Percentiles rank a stretch among this genome's conserved stretches.
Conservation (phyloP, 2,888 invertebrate species). For the Nezara viridula region DNA sequence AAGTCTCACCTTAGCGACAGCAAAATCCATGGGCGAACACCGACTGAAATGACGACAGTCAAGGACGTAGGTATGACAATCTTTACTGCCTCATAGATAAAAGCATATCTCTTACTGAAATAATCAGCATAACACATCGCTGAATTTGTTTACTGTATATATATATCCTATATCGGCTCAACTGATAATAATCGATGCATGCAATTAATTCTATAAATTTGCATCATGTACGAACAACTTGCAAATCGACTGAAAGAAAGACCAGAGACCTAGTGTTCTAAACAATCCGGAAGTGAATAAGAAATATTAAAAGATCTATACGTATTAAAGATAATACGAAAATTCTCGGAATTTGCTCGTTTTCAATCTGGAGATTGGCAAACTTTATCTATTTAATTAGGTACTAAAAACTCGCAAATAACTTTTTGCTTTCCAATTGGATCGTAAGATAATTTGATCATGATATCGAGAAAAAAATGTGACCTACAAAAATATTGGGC, state of each 20-base stretch:
- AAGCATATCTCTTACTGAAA: neutral
- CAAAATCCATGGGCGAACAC: neutral
- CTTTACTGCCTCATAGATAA: slow-evolving; percentile 25
- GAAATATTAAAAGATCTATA: too few relatives aligned
- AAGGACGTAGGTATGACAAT: neutral
- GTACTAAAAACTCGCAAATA: too few relatives aligned
- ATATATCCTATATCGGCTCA: neutral
- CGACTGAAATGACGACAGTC: neutral
- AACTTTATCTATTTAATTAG: too few relatives aligned
- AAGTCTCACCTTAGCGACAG: neutral
- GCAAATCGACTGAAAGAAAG: neutral
- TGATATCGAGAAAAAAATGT: too few relatives aligned
- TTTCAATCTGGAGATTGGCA: too few relatives aligned
- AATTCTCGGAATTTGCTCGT: too few relatives aligned
- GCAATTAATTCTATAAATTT: neutral
- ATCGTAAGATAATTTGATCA: too few relatives aligned
- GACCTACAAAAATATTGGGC: too few relatives aligned
- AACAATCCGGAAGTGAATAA: too few relatives aligned
- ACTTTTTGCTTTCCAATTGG: too few relatives aligned
- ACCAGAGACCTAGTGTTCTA: too few relatives aligned
- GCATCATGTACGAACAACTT: neutral
- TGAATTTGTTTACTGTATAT: neutral
- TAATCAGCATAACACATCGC: neutral
- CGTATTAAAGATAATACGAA: too few relatives aligned
- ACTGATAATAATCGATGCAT: neutral